A percentile compares a stretch with the other conserved stretches of the same genome.
Evolutionary conservation across 2,113 vertebrate species (phyloP).

Genomic region (Calcarius ornatus): DNA sequence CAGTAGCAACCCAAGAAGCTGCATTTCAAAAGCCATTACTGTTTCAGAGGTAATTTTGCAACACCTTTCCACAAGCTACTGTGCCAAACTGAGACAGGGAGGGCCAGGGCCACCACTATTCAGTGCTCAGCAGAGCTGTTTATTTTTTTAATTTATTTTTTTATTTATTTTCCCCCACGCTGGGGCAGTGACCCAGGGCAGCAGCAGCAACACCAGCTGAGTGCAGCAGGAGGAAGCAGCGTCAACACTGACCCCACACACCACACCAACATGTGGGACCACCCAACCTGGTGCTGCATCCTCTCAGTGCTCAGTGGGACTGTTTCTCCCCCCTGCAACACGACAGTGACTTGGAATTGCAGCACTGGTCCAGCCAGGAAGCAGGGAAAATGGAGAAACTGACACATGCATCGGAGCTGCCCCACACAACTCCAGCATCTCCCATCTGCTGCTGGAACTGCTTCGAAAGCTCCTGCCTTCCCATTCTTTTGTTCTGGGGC

Average conservation of each 20-base stretch:
- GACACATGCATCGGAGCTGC: fast-evolving
- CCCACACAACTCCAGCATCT: too few relatives aligned
- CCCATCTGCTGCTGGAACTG: background rate
- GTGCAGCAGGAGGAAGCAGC: background rate
- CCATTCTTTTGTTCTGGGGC: background rate
- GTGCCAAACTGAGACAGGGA: too few relatives aligned
- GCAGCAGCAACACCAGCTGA: too few relatives aligned
- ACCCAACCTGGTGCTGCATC: fast-evolving
- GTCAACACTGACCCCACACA: too few relatives aligned
- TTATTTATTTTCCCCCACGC: too few relatives aligned
- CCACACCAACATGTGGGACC: fast-evolving
- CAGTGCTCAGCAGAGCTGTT: background rate
- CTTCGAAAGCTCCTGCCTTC: fast-evolving
- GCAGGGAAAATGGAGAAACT: background rate
- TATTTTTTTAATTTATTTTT: too few relatives aligned
- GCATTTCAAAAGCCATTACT: background rate
- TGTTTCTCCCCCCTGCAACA: background rate
- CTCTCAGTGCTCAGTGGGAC: background rate
- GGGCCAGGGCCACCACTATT: background rate
- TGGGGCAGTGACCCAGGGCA: too few relatives aligned
- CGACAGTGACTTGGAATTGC: background rate
- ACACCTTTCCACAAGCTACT: background rate
- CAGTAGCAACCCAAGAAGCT: background rate
- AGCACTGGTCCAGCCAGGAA: background rate
- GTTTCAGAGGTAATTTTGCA: background rate